Percentiles rank a stretch among this genome's conserved stretches.
Conservation (phyloP, 2,113 vertebrate genomes). For the Phyllostomus hastatus region DNA sequence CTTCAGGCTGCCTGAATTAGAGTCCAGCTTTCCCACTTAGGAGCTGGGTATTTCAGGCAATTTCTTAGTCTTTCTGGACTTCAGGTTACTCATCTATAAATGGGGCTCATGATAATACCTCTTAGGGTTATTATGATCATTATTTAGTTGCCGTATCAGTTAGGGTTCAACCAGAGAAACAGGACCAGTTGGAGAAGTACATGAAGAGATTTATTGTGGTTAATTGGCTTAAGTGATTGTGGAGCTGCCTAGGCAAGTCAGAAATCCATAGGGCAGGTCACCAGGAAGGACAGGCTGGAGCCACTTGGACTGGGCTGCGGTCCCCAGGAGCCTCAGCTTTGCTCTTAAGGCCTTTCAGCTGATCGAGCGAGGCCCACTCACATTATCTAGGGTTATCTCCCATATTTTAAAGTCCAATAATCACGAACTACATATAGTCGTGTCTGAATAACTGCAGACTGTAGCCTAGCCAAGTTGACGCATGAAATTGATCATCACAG, state of each 20-base stretch:
- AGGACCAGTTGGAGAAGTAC: not conserved
- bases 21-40: not conserved
- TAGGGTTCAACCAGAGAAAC: not conserved
- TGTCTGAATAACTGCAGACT: not conserved
- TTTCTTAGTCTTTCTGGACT: constrained; percentile 7
- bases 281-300: not conserved
- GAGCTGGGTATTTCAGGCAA: not conserved
- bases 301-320: not conserved
- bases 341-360: not conserved
- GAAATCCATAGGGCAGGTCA: not conserved
- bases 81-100: not conserved
- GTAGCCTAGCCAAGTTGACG: not conserved
- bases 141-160: not conserved
- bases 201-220: not conserved
- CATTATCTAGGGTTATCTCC: not conserved
- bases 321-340: not conserved
- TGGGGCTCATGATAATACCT: not conserved
- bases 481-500: not conserved
- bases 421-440: not conserved
- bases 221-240: not conserved
- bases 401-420: not conserved
- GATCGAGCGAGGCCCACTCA: not conserved
- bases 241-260: not conserved
- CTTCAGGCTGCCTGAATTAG: not conserved
- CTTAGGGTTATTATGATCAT: not conserved